Percentiles rank a stretch among this genome's conserved stretches.
Evolutionary conservation across 2,888 invertebrate genomes (phyloP).

Genomic region (Microchrysa polita): DNA sequence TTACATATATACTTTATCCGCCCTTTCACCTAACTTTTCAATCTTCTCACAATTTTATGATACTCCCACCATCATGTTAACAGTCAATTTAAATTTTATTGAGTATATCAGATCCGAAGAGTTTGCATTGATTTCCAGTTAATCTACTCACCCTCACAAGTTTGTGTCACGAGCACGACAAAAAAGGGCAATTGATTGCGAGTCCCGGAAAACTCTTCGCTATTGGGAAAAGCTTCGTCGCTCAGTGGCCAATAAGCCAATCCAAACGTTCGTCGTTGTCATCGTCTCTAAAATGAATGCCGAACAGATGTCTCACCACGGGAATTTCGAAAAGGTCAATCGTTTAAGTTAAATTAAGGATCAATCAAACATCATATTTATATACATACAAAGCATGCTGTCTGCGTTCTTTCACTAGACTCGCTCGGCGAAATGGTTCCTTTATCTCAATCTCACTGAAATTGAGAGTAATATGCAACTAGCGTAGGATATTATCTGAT

Average conservation of each 20-base stretch:
- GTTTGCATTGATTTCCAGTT: conserved; percentile 26
- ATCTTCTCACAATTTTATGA: too few relatives aligned
- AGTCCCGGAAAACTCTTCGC: conserved; percentile 26
- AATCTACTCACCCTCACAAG: neutral
- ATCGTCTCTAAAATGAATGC: neutral
- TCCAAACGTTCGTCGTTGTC: neutral
- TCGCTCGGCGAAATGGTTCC: too few relatives aligned
- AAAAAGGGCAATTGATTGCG: neutral
- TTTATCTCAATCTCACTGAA: too few relatives aligned
- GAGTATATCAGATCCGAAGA: conserved; percentile 10
- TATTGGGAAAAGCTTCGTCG: conserved; percentile 10
- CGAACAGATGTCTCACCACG: conserved; percentile 10
- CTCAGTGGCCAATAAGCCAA: neutral
- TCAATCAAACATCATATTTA: conserved; percentile 18
- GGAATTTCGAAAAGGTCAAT: neutral
- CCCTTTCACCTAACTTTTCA: too few relatives aligned
- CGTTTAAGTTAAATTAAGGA: neutral
- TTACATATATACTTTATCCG: too few relatives aligned
- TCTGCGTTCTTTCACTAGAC: neutral
- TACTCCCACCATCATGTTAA: neutral
- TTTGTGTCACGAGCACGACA: neutral
- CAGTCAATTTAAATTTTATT: conserved; percentile 29
- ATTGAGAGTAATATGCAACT: neutral
- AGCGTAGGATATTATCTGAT: neutral
- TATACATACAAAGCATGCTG: too few relatives aligned